Evolutionary conservation across 2,888 invertebrate species (phyloP), one percentile per base, ranked within the genome.

Genomic region (Drosophila birchii): DNA sequence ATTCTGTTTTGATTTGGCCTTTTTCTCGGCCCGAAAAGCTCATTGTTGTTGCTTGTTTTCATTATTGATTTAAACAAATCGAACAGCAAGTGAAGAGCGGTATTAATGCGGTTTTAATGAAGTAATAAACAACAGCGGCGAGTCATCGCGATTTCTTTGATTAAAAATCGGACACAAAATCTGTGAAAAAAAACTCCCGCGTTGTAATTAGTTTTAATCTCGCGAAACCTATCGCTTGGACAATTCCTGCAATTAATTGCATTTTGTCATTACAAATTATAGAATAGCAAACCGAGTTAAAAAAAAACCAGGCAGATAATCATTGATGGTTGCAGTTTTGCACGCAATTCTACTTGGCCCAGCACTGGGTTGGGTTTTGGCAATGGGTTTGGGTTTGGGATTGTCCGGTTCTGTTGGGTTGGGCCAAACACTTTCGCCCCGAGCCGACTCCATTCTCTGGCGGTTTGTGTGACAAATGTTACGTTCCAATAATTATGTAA

Each of bases 51-150:
- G 73, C 60, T 81, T 86, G 78, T 81, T 88, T 79, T 81, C 76
- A 78, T 86, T 84, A 86, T 86, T 86, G 88, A 86, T 86, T 85
- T 86, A 79, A 86, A 83, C 86, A 86, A 87, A 86, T 86, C 88
- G 86, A 75, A 78, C 60, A 78, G 76, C 80, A 86, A 86, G 85
- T 87, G 88, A 87, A 85, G 83, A 82, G 79, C 77, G 78, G 77
- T 76, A 77, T 86, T 88, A 86, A 86, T 86, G 81, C 78, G 76
- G 77, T 86, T 86, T 86, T 86, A 88, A 86, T 86, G 86, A 88
- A 86, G 86, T 88, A 88, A 86, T 86, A 86, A 56, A 88, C 77
- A 81, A 67, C 78, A 64, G 66, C 61, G 55, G 51, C 71, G 44
- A 60, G 49, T 74, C 63, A 68, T 53, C 26, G 44, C 53, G 23